Conservation (phyloP, 2,797 vertebrate species). For the Semaprochilodus insignis region DNA sequence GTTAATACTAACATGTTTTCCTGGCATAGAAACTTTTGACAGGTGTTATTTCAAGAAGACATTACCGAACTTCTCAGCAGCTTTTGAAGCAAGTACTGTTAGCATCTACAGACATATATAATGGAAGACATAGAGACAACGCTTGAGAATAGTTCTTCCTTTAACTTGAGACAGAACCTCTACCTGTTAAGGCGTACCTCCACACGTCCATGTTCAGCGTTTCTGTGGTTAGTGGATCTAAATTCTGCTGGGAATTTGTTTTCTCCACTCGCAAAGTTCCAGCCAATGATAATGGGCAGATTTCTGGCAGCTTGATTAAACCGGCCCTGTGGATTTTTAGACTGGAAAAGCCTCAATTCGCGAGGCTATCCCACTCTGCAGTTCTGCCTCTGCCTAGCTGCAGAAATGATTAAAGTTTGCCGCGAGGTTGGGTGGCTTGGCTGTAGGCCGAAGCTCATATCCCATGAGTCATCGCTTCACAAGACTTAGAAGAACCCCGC, state of each 20-base stretch:
- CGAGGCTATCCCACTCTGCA: conserved; percentile 36
- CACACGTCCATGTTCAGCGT: not conserved
- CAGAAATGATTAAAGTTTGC: conserved; percentile 63
- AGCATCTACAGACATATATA: too few species aligned
- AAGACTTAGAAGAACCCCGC: conserved; percentile 60
- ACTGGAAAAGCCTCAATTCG: conserved; percentile 25
- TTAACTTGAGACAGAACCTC: not conserved
- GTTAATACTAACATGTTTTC: not conserved
- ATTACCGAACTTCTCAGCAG: not conserved
- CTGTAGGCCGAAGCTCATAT: conserved; percentile 62
- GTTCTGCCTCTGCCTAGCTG: conserved; percentile 60
- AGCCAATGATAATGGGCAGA: not conserved
- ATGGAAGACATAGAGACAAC: not conserved
- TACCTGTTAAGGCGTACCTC: not conserved
- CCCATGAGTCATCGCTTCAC: conserved; percentile 63
- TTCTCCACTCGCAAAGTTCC: not conserved
- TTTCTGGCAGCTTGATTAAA: conserved; percentile 20
- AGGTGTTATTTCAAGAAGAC: not conserved
- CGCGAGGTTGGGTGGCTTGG: conserved; percentile 58
- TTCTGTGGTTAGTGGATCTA: not conserved
- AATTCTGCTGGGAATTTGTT: conserved; percentile 8
- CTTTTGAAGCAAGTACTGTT: too few species aligned
- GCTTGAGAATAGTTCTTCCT: not conserved
- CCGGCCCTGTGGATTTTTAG: conserved; percentile 21
- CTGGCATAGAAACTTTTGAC: not conserved